A percentile compares a stretch with the other conserved stretches of the same genome.
Conservation (phyloP, 1,140 invertebrate genomes). For the Brachionus plicatilis region DNA sequence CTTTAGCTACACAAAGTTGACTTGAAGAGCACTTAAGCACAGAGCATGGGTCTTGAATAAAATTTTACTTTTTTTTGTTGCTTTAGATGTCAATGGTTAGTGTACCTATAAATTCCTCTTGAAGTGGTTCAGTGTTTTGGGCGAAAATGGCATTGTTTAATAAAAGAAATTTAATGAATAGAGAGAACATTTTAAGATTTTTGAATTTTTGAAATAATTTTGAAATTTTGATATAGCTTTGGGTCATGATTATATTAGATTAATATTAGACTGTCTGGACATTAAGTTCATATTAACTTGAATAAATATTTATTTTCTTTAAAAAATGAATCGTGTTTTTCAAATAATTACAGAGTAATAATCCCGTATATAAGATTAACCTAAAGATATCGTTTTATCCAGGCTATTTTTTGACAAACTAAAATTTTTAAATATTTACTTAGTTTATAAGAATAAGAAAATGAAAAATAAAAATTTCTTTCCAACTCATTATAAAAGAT, state of each 20-base stretch:
- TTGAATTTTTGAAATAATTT: background rate
- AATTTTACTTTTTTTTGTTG: background rate
- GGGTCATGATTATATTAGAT: background rate
- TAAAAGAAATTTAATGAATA: background rate
- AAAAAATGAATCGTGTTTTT: background rate
- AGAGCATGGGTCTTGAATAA: background rate
- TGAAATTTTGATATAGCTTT: background rate
- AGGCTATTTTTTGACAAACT: background rate
- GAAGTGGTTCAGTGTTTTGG: background rate
- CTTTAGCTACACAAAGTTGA: background rate
- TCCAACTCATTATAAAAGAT: too few species aligned
- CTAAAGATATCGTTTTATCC: background rate
- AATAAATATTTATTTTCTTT: background rate
- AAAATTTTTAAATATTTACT: background rate
- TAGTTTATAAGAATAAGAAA: background rate
- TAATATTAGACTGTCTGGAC: background rate
- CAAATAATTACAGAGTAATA: background rate
- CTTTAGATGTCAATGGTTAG: background rate
- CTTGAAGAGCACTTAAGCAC: background rate
- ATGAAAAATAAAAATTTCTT: background rate
- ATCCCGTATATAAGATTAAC: background rate
- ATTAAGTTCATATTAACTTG: background rate
- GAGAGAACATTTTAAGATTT: background rate
- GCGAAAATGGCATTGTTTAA: background rate
- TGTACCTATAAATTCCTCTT: constrained; percentile 8